Conservation (phyloP, 2,797 vertebrate species). For the Acanthopagrus latus region DNA sequence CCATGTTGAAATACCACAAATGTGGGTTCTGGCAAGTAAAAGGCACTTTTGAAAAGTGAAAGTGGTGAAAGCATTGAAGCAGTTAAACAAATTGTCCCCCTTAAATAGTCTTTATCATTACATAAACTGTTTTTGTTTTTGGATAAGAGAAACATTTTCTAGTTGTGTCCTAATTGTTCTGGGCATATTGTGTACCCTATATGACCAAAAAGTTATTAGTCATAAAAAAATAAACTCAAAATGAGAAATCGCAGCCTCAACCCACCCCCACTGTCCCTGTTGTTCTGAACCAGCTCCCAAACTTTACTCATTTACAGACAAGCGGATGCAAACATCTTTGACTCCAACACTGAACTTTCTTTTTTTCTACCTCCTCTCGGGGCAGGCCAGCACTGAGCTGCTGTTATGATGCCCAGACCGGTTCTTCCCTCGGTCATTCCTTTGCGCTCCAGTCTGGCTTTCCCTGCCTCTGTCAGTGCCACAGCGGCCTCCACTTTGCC, state of each 20-base stretch:
- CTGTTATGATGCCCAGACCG: constrained; percentile 20
- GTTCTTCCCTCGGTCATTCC: constrained; percentile 16
- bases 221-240: not conserved
- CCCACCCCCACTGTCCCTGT: too few relatives aligned
- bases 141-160: too few relatives aligned
- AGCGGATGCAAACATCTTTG: constrained; percentile 7
- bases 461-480: constrained; percentile 18
- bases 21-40: too few relatives aligned
- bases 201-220: not conserved
- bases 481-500: constrained; percentile 29
- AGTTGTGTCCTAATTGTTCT: too few relatives aligned
- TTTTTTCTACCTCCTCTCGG: constrained; percentile 16
- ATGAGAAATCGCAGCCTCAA: not conserved
- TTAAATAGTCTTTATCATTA: too few relatives aligned
- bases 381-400: constrained; percentile 16
- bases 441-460: constrained; percentile 25
- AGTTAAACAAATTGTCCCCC: too few relatives aligned
- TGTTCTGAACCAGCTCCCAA: not conserved
- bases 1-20: too few relatives aligned
- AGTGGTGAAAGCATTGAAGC: too few relatives aligned
- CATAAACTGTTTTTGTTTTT: too few relatives aligned
- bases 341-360: constrained; percentile 8
- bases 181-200: too few relatives aligned
- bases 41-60: too few relatives aligned
- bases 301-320: constrained; percentile 2